phyloP scores from a whole-genome alignment of 2,888 invertebrate genomes.

The Gisinianus flammeolus region DNA sequence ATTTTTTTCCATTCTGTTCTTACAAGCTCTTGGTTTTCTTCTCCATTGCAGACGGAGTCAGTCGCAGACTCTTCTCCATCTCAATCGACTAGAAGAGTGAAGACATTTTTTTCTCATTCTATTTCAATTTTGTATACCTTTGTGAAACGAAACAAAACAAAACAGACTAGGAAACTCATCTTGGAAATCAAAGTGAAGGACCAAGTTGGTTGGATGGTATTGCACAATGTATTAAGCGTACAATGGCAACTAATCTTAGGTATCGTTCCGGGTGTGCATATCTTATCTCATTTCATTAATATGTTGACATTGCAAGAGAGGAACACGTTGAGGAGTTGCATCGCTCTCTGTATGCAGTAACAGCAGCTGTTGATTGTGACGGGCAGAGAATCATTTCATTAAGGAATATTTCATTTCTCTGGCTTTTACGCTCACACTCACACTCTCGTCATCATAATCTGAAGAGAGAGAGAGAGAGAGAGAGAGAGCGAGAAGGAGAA shows the following conservation, averaged over 20 bases:
- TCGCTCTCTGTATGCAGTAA: neutral
- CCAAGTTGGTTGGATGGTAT: too few relatives aligned
- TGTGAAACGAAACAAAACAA: too few relatives aligned
- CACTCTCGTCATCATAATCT: neutral
- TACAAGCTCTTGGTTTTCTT: too few relatives aligned
- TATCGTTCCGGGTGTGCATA: neutral
- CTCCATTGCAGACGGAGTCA: too few relatives aligned
- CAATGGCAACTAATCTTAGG: neutral
- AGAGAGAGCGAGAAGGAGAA: neutral
- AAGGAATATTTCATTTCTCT: neutral
- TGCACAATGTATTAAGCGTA: neutral
- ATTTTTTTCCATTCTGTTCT: too few relatives aligned
- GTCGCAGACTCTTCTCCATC: too few relatives aligned
- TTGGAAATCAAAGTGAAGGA: neutral
- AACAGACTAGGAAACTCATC: neutral
- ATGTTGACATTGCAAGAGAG: neutral
- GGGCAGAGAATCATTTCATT: neutral
- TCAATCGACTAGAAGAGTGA: too few relatives aligned
- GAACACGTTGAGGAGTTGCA: neutral
- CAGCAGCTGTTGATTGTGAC: neutral
- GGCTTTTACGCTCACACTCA: neutral
- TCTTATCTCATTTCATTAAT: neutral
- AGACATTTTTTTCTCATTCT: neutral
- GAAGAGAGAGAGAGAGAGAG: neutral
- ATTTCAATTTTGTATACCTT: neutral